Percentiles rank a stretch among this genome's conserved stretches.
Conservation (phyloP, 2,888 invertebrate species). For the Furcula furcula region DNA sequence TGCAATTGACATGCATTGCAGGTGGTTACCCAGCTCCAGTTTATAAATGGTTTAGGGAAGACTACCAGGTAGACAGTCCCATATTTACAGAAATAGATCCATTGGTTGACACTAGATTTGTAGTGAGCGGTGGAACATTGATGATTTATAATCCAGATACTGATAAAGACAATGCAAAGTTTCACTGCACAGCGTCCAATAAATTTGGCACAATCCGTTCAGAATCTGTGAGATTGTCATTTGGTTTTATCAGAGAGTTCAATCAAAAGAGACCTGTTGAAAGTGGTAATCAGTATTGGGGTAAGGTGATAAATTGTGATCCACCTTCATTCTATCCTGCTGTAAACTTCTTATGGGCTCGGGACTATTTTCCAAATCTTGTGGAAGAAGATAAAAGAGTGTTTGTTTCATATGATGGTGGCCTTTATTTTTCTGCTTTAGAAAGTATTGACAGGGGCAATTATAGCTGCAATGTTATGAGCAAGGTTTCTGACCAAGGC, state of each 20-base stretch:
- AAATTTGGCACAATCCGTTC: constrained; percentile 94
- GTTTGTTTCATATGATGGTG: constrained; percentile 96
- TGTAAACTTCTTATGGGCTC: constrained; percentile 95
- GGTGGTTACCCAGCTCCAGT: constrained; percentile 94
- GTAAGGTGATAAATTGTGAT: constrained; percentile 95
- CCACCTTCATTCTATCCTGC: constrained; percentile 95
- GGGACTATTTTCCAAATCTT: constrained; percentile 94
- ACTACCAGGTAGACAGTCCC: constrained; percentile 90
- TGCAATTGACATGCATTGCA: constrained; percentile 90
- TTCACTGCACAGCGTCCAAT: constrained; percentile 96
- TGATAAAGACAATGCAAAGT: constrained; percentile 90
- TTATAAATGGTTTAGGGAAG: constrained; percentile 95
- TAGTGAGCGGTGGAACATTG: constrained; percentile 94
- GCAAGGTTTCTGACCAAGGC: constrained; percentile 92
- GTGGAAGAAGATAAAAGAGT: constrained; percentile 96
- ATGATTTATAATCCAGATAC: constrained; percentile 93
- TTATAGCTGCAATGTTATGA: constrained; percentile 96
- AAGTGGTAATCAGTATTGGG: constrained; percentile 95
- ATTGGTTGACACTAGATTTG: constrained; percentile 86
- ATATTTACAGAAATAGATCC: constrained; percentile 90
- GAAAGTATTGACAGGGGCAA: constrained; percentile 94
- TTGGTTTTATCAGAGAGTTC: constrained; percentile 95
- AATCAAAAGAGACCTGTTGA: constrained; percentile 93
- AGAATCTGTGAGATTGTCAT: constrained; percentile 92
- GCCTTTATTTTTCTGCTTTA: constrained; percentile 96